Base-by-base conservation (phyloP, 2,888 invertebrate species). In the Limnephilus marmoratus region DNA sequence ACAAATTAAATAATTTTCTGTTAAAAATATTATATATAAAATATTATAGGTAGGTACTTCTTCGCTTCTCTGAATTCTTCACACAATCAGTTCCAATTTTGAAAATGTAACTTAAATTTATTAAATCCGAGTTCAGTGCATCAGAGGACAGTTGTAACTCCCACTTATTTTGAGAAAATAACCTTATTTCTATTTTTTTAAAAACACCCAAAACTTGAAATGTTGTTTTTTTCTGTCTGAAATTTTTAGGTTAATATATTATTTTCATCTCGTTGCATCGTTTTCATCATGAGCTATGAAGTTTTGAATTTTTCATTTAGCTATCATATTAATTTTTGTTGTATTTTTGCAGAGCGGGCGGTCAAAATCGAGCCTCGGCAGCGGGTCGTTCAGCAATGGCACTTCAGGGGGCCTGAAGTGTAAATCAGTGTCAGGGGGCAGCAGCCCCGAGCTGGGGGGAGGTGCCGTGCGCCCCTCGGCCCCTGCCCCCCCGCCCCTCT, bases 371-470 rank as follows among this genome's bases (percentile, higher is more conserved):
- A 96, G 96, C 94, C 95, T 94, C 37, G 94, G 94, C 90, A 94
- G 94, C 2, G 94, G 95, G 83, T 95, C 95, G 31, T 95, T 95
- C 86, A 95, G 95, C 68, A 96, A 96, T 94, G 96, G 96, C 94
- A 95, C 95, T 49, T 96, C 96, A 12, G 95, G 96, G 85, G 97
- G 97, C 81, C 97, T 97, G n/a, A 96, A 96, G 92, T 96, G 97
- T 82, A 97, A 97, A 94, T 95, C 95, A 90, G 96, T 95, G 2
- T 96, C 96, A 31, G 96, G 96, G 92, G 96, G 95, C 93, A 96
- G 96, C 81, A 96, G 96, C 93, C 96, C 96, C 2, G 96, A 96
- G 94, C 96, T 96, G 95, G 96, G 96, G 95, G 96, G 96, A 94
- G 96, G 95, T 92, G 96, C 96, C 0, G 94, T 95, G 0, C 95